Percentiles rank a stretch among this genome's conserved stretches.
These are phyloP conservation scores for Vidua chalybeata DNA, from an alignment of 2,113 vertebrate genomes.

Conservation along the genomic window DNA sequence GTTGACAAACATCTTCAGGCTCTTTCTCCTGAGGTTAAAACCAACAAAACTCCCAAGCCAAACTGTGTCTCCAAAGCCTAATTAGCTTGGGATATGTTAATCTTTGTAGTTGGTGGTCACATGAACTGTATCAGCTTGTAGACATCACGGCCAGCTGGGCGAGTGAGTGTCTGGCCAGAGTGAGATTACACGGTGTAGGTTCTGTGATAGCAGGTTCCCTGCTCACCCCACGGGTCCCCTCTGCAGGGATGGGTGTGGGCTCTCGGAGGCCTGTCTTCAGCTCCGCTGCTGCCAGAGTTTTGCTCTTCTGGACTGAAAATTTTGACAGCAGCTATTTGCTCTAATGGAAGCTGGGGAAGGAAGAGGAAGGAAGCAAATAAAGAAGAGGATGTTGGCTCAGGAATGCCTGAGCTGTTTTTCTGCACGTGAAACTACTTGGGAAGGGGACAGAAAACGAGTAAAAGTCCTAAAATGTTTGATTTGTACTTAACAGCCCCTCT, in stretches of 20 bases:
- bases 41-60: neutral
- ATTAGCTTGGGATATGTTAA: neutral
- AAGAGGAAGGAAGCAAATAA: neutral
- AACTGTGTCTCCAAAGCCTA: neutral
- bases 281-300: neutral
- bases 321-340: neutral
- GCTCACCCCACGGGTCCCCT: accelerated
- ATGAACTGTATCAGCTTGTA: neutral
- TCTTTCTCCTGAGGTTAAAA: conserved; percentile 13
- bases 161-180: neutral
- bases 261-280: neutral
- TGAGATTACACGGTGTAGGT: neutral
- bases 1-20: neutral
- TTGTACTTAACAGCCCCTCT: neutral
- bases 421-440: neutral
- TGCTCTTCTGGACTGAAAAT: neutral
- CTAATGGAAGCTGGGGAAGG: neutral
- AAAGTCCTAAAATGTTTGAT: neutral
- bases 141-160: neutral
- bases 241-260: neutral
- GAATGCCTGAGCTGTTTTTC: neutral
- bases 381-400: neutral
- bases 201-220: neutral
- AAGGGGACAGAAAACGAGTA: neutral
- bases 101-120: neutral